phyloP scores from a whole-genome alignment of 2,888 invertebrate species.

The Deilephila porcellus region DNA sequence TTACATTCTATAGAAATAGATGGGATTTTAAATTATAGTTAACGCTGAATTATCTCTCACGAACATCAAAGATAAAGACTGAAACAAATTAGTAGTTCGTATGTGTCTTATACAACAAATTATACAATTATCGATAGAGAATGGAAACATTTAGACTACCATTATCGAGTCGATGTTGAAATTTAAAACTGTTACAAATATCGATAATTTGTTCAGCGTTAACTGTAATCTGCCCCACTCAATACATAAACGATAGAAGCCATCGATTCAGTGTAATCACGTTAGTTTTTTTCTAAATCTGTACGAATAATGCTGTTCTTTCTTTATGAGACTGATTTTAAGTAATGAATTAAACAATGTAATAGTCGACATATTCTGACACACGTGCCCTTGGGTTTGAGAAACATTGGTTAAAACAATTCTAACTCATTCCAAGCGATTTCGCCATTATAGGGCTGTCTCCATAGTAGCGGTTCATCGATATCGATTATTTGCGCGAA shows the following conservation, averaged over 20 bases:
- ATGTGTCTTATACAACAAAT: neutral
- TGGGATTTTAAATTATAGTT: neutral
- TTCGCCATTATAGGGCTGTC: neutral
- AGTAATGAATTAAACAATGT: slow-evolving; percentile 64
- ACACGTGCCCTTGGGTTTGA: neutral
- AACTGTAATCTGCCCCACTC: neutral
- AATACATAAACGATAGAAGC: slow-evolving; percentile 33
- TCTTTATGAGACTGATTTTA: slow-evolving; percentile 83
- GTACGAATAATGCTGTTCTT: slow-evolving; percentile 58
- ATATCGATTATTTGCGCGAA: neutral
- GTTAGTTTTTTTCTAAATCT: slow-evolving; percentile 30
- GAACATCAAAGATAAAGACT: neutral
- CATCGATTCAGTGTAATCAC: slow-evolving; percentile 40
- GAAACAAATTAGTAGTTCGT: neutral
- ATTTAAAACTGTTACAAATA: neutral
- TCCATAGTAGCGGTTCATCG: neutral
- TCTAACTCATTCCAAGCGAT: neutral
- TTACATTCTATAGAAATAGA: neutral
- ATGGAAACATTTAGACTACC: neutral
- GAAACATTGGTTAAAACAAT: neutral
- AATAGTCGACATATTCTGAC: slow-evolving; percentile 13
- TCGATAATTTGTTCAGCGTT: slow-evolving; percentile 15
- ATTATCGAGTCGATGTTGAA: neutral
- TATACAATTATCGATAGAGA: neutral
- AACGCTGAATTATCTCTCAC: slow-evolving; percentile 3